Percentiles rank a stretch among this genome's conserved stretches.
phyloP scores from a whole-genome alignment of 2,888 invertebrate genomes.

The Agrotis segetum region DNA sequence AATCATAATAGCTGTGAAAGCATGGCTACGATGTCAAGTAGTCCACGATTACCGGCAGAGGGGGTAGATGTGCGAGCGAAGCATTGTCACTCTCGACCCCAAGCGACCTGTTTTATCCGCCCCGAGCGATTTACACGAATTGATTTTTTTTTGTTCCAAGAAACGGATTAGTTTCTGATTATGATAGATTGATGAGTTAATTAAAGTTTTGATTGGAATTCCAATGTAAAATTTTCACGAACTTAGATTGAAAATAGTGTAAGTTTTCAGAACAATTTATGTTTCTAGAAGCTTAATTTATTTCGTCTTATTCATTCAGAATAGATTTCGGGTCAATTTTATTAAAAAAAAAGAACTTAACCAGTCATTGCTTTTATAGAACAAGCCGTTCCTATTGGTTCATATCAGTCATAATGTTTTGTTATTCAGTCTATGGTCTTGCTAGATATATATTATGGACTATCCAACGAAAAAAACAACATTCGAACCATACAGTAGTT shows the following conservation, averaged over 20 bases:
- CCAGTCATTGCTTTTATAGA: neutral
- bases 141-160: constrained; percentile 51
- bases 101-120: constrained; percentile 75
- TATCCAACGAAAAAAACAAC: no score
- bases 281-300: neutral
- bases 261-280: neutral
- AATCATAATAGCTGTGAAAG: constrained; percentile 44
- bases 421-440: no score
- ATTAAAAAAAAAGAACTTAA: neutral
- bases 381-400: no score
- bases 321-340: neutral
- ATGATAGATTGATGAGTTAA: neutral
- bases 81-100: constrained; percentile 76
- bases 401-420: no score
- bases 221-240: neutral
- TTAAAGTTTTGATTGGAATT: neutral
- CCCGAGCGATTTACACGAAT: constrained; percentile 70
- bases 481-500: no score
- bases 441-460: no score
- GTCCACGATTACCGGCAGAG: constrained; percentile 68
- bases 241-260: constrained; percentile 3
- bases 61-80: constrained; percentile 76
- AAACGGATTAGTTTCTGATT: constrained; percentile 1
- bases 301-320: neutral
- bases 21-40: constrained; percentile 67